Evolutionary conservation across 2,113 vertebrate species (phyloP), one percentile per base, ranked within the genome.

Genomic region (Mus spicilegus): DNA sequence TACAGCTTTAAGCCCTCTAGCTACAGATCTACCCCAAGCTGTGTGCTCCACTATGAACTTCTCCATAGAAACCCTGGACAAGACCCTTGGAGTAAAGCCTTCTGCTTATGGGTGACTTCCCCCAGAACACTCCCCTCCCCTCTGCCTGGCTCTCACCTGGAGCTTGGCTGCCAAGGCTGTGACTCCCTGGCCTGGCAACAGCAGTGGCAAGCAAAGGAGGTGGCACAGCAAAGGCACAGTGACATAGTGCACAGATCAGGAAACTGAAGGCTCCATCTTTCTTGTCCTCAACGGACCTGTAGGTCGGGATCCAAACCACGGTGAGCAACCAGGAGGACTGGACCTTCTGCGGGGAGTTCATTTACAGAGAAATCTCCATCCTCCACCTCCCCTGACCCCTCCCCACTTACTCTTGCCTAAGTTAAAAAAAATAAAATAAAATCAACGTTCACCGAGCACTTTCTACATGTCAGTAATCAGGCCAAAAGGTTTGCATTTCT

Each of bases 321-420:
- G 28, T 0, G 2, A n/a, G 22, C 17, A 7, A 33, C 16, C 2
- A 63, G 7, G 46, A 76, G 20, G 33, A 36, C 36, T 14, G 76
- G 76, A 30, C 70, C 22, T 16, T 36, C 33, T 4, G 0, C 0
- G 4, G 1, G 46, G 39, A 3, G 19, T n/a, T 33, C 7, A 0
- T 0, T 28, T 24, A 17, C 58, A 58, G 42, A 67, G 78, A 24
- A 26, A 39, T 7, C 22, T 33, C 7, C 1, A 26, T 8, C 0
- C 16, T n/a, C 0, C 65, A 13, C 5, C n/a, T 36, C 3, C 5
- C n/a, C 42, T 2, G 1, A 17, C 26, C 13, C 20, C 30, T 67
- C 14, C 61, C 17, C 33, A 28, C 86, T 72, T 95, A 36, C 24
- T 69, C 46, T 28, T 19, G 28, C 54, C 63, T 26, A 24, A 22